These are phyloP conservation scores for Drosophila nannoptera DNA, from an alignment of 1,140 invertebrate genomes.

Conservation along the genomic window DNA sequence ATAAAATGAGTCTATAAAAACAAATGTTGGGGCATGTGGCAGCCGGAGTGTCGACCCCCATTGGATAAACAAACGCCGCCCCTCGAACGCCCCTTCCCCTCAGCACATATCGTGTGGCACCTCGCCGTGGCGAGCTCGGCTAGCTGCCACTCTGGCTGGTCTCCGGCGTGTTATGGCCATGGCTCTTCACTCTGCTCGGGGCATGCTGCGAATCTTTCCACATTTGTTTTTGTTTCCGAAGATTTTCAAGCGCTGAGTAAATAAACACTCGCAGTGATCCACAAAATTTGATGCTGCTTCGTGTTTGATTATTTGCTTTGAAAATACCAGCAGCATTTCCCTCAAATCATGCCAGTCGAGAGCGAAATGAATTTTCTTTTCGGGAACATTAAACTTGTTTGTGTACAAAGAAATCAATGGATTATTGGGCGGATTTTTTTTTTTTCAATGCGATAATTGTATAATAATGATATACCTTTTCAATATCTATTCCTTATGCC, in stretches of 20 bases:
- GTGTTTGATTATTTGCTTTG: slow-evolving; percentile 42
- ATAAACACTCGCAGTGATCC: slow-evolving; percentile 41
- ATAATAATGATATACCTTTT: too few species aligned
- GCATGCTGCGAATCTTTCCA: slow-evolving; percentile 71
- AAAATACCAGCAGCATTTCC: slow-evolving; percentile 34
- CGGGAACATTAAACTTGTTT: too few species aligned
- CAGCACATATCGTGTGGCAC: slow-evolving; percentile 61
- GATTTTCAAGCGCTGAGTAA: slow-evolving; percentile 47
- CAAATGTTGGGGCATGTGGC: slow-evolving; percentile 61
- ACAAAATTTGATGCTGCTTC: slow-evolving; percentile 29
- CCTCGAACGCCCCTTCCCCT: slow-evolving; percentile 24
- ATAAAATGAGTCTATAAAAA: slow-evolving; percentile 78
- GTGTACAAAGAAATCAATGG: too few species aligned
- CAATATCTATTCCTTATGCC: too few species aligned
- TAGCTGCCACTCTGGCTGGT: slow-evolving; percentile 17
- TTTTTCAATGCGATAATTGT: too few species aligned
- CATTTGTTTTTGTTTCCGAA: slow-evolving; percentile 55
- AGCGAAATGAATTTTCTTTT: too few species aligned
- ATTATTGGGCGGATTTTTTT: too few species aligned
- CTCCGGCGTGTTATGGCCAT: slow-evolving; percentile 18
- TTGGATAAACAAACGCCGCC: slow-evolving; percentile 71
- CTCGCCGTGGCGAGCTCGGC: slow-evolving; percentile 22
- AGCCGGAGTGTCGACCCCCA: slow-evolving; percentile 64
- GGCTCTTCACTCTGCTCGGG: neutral
- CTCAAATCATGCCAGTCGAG: too few species aligned